Evolutionary conservation across 2,888 invertebrate species (phyloP).

Genomic region (Meganola albula): DNA sequence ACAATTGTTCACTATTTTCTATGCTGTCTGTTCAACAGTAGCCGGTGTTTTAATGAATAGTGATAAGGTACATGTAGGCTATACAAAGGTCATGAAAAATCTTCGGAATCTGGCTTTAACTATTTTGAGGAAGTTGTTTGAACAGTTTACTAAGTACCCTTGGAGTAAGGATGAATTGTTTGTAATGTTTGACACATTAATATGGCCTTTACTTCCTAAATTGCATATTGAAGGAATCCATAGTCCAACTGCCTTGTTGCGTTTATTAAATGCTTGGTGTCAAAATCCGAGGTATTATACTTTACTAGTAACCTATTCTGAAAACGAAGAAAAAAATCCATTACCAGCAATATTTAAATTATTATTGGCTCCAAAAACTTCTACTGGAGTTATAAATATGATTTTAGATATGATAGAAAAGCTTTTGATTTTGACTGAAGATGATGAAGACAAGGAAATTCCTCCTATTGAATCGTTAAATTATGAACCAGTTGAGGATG

Average conservation of each 20-base stretch:
- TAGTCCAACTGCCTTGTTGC: slow-evolving; percentile 88
- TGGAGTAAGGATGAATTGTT: slow-evolving; percentile 85
- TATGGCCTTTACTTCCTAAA: slow-evolving; percentile 89
- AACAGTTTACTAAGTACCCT: slow-evolving; percentile 85
- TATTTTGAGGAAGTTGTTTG: slow-evolving; percentile 84
- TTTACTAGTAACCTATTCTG: slow-evolving; percentile 80
- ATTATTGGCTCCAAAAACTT: slow-evolving; percentile 82
- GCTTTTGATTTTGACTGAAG: slow-evolving; percentile 81
- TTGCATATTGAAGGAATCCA: slow-evolving; percentile 88
- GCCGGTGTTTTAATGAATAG: slow-evolving; percentile 77
- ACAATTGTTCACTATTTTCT: slow-evolving; percentile 83
- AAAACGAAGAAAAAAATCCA: slow-evolving; percentile 70
- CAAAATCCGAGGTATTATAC: slow-evolving; percentile 86
- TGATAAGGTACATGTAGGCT: slow-evolving; percentile 79
- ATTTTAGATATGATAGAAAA: slow-evolving; percentile 87
- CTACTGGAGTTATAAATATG: slow-evolving; percentile 80
- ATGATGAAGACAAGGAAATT: slow-evolving; percentile 71
- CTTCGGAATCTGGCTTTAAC: slow-evolving; percentile 80
- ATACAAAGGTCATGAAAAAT: slow-evolving; percentile 80
- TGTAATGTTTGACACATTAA: slow-evolving; percentile 84
- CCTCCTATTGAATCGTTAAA: slow-evolving; percentile 56
- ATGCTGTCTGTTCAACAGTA: slow-evolving; percentile 82
- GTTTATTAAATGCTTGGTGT: slow-evolving; percentile 88
- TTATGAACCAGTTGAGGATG: slow-evolving; percentile 37
- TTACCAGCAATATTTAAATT: slow-evolving; percentile 84